Evolutionary conservation across 2,797 vertebrate species (phyloP).

Genomic region (Chelon labrosus): DNA sequence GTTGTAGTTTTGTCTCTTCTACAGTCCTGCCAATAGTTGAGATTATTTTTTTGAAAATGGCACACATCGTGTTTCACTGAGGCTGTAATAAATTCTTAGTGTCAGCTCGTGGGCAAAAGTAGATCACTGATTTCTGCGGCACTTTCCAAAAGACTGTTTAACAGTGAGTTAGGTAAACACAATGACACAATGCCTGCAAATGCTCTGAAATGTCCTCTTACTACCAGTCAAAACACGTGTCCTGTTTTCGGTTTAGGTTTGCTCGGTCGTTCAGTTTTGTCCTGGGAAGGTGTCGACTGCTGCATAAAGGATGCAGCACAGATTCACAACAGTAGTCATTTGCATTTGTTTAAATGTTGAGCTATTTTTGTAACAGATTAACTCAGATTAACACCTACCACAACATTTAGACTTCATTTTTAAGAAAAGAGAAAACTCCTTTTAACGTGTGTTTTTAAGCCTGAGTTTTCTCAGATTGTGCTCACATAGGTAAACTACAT

Average conservation of each 20-base stretch:
- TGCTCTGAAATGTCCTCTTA: neutral
- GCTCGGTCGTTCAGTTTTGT: neutral
- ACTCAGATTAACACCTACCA: neutral
- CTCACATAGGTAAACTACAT: neutral
- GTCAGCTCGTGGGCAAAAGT: no score
- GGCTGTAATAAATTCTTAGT: constrained; percentile 1
- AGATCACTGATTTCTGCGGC: neutral
- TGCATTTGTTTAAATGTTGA: constrained; percentile 1
- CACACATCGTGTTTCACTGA: constrained; percentile 13
- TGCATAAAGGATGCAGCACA: neutral
- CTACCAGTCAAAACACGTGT: neutral
- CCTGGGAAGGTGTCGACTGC: neutral
- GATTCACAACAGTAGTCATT: neutral
- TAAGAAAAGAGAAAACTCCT: neutral
- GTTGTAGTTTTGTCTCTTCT: constrained; percentile 8
- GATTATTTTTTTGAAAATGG: constrained; percentile 18
- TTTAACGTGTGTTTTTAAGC: neutral
- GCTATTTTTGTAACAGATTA: constrained; percentile 12
- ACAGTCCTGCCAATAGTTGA: constrained; percentile 16
- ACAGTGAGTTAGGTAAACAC: neutral
- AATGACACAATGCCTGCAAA: neutral
- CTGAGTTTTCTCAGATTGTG: neutral
- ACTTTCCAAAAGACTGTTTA: neutral
- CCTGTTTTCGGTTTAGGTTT: neutral
- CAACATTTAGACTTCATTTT: neutral